Percentiles rank a stretch among this genome's conserved stretches.
These are phyloP conservation scores for Lepidurus arcticus DNA, from an alignment of 1,140 invertebrate genomes.

Conservation along the genomic window DNA sequence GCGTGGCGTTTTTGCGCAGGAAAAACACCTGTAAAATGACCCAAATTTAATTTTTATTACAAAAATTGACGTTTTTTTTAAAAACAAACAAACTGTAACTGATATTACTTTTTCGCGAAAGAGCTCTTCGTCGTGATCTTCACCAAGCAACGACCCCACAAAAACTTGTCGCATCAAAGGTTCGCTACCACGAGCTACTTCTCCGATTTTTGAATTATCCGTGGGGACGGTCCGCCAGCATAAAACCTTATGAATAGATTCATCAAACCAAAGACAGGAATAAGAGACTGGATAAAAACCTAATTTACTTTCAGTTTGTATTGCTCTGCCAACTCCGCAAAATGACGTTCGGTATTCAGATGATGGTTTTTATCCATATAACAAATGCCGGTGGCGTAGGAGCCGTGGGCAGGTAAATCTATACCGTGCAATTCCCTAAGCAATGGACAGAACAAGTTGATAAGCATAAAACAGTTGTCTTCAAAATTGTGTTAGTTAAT, in stretches of 20 bases:
- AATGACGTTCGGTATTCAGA: constrained; percentile 70
- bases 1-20: constrained; percentile 85
- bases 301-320: constrained; percentile 62
- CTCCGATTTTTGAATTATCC: constrained; percentile 75
- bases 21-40: constrained; percentile 68
- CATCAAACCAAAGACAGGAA: constrained; percentile 24
- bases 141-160: constrained; percentile 50
- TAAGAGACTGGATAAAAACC: constrained; percentile 19
- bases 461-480: background rate
- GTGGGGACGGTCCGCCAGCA: constrained; percentile 89
- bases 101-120: background rate
- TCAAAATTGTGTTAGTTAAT: too few relatives aligned
- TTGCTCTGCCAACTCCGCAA: constrained; percentile 71
- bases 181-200: constrained; percentile 85
- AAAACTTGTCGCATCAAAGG: constrained; percentile 94
- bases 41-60: background rate
- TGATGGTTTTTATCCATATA: constrained; percentile 82
- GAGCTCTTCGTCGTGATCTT: constrained; percentile 35
- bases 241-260: constrained; percentile 56
- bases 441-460: background rate
- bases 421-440: constrained; percentile 67
- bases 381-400: constrained; percentile 93
- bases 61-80: background rate
- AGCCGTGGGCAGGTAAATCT: constrained; percentile 73
- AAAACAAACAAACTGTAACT: background rate